Evolutionary conservation across 2,888 invertebrate genomes (phyloP), one percentile per base, ranked within the genome.

Genomic region (Dendrolimus houi): DNA sequence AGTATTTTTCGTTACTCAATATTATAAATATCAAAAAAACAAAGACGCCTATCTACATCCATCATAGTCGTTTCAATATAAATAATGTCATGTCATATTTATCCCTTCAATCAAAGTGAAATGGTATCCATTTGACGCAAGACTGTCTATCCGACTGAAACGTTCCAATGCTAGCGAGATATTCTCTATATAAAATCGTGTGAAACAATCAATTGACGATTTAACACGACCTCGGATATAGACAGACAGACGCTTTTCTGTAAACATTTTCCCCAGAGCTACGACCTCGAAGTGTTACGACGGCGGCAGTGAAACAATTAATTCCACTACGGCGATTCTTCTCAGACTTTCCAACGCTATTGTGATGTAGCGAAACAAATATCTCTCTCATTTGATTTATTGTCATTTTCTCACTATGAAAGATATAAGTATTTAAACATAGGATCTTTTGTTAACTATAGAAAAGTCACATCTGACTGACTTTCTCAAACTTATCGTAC

Each of bases 341-440:
- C 89, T 80, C 89, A 88, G 87, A 89, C 89, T 89, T 89, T 89
- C 89, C 79, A 88, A 75, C 79, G 72, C 77, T 71, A 85, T 87
- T 88, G 86, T 87, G 71, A 62, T 59, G 66, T 71, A 81, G 72
- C 68, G 78, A 84, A 79, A 85, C 87, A 85, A 85, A 84, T 71
- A 76, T 76, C 79, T 77, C 77, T 76, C 70, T 64, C 47, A 47
- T 1, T 47, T 47, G 47, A 47, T 78, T 76, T 75, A 77, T 74
- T 73, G 73, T 78, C 47, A 47, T 47, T 10, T 47, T 47, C 47
- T 47, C 47, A 47, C 47, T 47, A 12, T 47, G 47, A 9, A 47
- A 47, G 29, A 29, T 29, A 29, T 29, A 29, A 29, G 29, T 29
- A 29, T 29, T 29, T 29, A 29, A 29, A 6, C 29, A 29, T 29